phyloP scores from a whole-genome alignment of 2,113 vertebrate genomes.

The Apteryx mantelli region DNA sequence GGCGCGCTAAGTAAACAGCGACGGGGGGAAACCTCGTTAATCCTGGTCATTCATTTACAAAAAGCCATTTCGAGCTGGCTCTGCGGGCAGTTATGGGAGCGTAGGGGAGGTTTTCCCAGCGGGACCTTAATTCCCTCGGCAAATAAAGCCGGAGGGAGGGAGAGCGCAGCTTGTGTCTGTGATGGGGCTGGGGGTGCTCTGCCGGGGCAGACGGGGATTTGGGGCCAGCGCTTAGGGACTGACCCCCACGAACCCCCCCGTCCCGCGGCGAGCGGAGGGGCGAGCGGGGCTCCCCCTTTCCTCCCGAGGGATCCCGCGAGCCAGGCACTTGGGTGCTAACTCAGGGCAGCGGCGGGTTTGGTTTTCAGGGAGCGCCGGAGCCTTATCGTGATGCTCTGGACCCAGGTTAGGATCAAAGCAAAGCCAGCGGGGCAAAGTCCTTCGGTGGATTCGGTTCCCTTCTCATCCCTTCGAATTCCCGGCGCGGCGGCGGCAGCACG shows the following conservation, averaged over 20 bases:
- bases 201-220: neutral
- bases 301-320: too few relatives aligned
- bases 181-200: neutral
- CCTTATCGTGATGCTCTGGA: neutral
- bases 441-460: neutral
- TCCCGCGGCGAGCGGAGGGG: too few relatives aligned
- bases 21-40: neutral
- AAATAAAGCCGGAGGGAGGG: conserved; percentile 5
- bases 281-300: too few relatives aligned
- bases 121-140: conserved; percentile 29
- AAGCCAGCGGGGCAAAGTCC: neutral
- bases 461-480: neutral
- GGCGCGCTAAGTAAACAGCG: neutral
- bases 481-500: rapidly evolving
- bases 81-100: conserved; percentile 22
- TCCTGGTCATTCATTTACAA: conserved; percentile 43
- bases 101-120: conserved; percentile 48
- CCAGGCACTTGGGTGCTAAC: neutral
- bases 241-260: neutral
- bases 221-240: neutral
- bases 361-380: neutral
- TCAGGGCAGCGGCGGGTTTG: rapidly evolving
- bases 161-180: neutral
- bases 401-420: neutral
- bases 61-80: conserved; percentile 26